Conservation (phyloP, 2,113 vertebrate species). For the Chloropsis hardwickii region DNA sequence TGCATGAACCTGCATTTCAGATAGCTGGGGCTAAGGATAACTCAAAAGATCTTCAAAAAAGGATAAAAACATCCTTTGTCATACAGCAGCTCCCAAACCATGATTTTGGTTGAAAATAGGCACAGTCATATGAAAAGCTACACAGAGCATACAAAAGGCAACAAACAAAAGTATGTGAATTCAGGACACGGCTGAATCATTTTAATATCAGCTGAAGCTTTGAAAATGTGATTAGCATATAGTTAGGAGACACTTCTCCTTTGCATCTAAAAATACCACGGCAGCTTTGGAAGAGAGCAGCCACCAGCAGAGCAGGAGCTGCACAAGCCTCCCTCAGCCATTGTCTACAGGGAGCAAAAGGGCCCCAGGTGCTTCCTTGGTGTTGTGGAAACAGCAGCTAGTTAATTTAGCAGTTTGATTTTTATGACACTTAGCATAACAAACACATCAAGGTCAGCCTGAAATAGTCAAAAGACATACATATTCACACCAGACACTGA, state of each 20-base stretch:
- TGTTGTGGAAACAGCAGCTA: background rate
- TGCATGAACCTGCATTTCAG: background rate
- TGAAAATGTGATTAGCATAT: slow-evolving; percentile 23
- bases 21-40: background rate
- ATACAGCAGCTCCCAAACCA: background rate
- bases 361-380: background rate
- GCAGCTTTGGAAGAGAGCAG: background rate
- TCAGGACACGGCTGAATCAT: background rate
- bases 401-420: background rate
- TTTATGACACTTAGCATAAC: background rate
- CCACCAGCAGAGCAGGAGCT: background rate
- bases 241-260: slow-evolving; percentile 17
- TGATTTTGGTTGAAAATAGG: slow-evolving; percentile 5
- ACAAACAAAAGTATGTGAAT: slow-evolving; percentile 11
- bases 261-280: background rate
- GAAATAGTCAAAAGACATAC: background rate
- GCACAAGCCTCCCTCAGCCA: background rate
- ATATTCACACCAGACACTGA: background rate
- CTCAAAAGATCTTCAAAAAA: slow-evolving; percentile 28
- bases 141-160: background rate
- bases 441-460: slow-evolving; percentile 27
- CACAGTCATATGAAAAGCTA: background rate
- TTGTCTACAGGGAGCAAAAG: background rate
- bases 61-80: slow-evolving; percentile 24
- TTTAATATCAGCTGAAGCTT: slow-evolving; percentile 33